phyloP scores from a whole-genome alignment of 2,797 vertebrate genomes.

The Coregonus ussuriensis region DNA sequence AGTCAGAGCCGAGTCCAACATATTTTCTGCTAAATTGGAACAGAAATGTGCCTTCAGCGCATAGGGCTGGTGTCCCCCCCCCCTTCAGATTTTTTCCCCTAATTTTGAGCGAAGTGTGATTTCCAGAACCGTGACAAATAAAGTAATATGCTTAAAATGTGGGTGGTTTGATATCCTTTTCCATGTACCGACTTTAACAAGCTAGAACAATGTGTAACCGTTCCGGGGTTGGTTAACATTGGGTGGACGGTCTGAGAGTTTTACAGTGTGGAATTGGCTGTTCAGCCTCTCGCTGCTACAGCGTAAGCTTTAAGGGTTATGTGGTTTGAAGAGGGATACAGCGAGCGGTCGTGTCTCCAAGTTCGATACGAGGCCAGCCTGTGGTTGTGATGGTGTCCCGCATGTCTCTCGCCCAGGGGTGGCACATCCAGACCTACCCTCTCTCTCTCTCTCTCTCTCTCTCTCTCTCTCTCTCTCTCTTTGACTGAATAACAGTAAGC shows the following conservation, averaged over 20 bases:
- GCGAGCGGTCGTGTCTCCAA: constrained; percentile 42
- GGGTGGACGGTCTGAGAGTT: constrained; percentile 49
- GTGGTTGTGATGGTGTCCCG: constrained; percentile 47
- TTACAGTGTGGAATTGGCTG: constrained; percentile 39
- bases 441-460: constrained; percentile 40
- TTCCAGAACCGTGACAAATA: constrained; percentile 68
- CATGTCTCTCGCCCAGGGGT: constrained; percentile 1
- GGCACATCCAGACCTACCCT: not conserved
- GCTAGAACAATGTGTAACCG: constrained; percentile 52
- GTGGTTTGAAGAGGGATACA: constrained; percentile 56
- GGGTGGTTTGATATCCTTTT: constrained; percentile 65
- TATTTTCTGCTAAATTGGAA: constrained; percentile 78
- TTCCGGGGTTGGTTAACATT: constrained; percentile 47
- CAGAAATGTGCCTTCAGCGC: constrained; percentile 68
- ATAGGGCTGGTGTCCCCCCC: constrained; percentile 39
- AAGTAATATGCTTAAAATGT: constrained; percentile 59
- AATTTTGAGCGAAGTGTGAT: constrained; percentile 61
- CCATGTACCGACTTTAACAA: constrained; percentile 60
- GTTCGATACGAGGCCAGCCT: constrained; percentile 37
- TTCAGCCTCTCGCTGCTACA: constrained; percentile 23
- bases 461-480: constrained; percentile 42
- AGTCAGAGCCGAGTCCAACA: constrained; percentile 67
- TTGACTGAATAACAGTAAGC: constrained; percentile 54
- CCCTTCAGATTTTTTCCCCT: constrained; percentile 41
- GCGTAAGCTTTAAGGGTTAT: constrained; percentile 36